Base-by-base conservation (phyloP, 2,888 invertebrate species). In the Herminia tarsipennalis region DNA sequence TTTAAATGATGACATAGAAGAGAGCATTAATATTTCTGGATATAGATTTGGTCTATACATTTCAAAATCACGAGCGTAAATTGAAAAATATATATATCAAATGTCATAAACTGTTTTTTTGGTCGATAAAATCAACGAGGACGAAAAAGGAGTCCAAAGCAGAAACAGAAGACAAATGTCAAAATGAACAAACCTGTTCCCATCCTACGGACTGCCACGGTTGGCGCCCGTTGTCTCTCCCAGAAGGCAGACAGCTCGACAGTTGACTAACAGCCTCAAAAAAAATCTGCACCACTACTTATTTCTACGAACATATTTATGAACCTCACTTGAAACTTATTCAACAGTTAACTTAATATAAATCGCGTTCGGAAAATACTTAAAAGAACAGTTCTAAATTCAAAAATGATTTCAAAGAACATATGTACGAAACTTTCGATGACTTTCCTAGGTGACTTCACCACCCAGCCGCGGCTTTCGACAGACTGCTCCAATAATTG, bases 181-280 rank as follows among this genome's bases (percentile, higher is more conserved):
- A n/a, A 13, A 25, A 28, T 46, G 36, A 53, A 75, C 87, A 91
- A 78, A 95, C 95, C 95, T 93, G 95, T 94, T 66, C 94, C 95
- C 95, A 95, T 95, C 78, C 94, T 95, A 75, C 94, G 94, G 83
- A 93, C 93, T 66, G 88, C 84, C 83, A 83, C 86, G 87, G 91
- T 75, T 74, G 92, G 92, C 83, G 91, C 76, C 89, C 93, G 93
- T 69, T 93, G 92, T 74, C 93, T 93, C 64, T 92, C 93, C 94
- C 94, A 94, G 82, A 93, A 92, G 56, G 92, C 81, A 76, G 92
- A 90, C 91, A 92, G 91, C 79, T 80, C 92, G 86, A 69, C 66
- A 60, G 62, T 67, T 78, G 56, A 50, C 30, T 42, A 9, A 21
- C 29, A 42, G 25, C 17, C 47, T 52, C 20, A 51, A 48, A 30